Conservation (phyloP, 2,113 vertebrate genomes). For the Falco punctatus region DNA sequence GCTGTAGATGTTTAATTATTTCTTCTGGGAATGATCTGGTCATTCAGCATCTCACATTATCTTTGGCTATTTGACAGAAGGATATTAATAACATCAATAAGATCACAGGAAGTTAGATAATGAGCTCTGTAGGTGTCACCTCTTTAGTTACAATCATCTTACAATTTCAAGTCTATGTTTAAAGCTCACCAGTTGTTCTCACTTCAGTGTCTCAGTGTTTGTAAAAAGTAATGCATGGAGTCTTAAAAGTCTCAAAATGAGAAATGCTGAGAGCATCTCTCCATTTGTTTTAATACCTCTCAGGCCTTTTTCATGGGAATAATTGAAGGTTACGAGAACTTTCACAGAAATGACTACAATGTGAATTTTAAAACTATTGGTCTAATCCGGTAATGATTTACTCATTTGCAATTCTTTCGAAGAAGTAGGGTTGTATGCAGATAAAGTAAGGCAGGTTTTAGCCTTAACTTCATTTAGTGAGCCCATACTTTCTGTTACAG, state of each 20-base stretch:
- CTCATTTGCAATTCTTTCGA: not conserved
- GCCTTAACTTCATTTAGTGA: not conserved
- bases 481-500: not conserved
- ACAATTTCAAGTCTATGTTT: not conserved
- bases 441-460: not conserved
- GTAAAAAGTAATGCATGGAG: not conserved
- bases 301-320: not conserved
- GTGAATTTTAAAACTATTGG: not conserved
- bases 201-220: not conserved
- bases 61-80: not conserved
- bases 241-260: not conserved
- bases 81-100: not conserved
- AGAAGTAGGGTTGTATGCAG: not conserved
- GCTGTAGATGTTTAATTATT: not conserved
- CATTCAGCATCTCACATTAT: not conserved
- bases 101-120: not conserved
- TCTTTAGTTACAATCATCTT: not conserved
- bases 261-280: not conserved
- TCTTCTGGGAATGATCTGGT: not conserved
- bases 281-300: not conserved
- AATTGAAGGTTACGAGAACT: not conserved
- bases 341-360: not conserved
- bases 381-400: not conserved
- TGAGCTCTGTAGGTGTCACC: not conserved
- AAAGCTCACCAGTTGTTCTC: not conserved